Base-by-base conservation (phyloP, 2,797 vertebrate genomes). In the Zalophus californianus region DNA sequence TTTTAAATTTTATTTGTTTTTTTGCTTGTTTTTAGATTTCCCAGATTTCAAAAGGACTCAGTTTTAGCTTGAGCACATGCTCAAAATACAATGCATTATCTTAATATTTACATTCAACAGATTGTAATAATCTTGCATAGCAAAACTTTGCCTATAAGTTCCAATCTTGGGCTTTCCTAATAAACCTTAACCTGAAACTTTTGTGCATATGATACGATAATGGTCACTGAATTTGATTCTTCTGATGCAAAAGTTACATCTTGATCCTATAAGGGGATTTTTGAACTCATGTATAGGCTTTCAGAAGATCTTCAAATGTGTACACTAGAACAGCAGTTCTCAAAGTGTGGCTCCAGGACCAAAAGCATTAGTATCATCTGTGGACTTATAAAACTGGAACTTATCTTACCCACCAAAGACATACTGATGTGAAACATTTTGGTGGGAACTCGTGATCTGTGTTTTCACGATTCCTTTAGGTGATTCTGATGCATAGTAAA, bases 91-190 rank as follows among this genome's bases (percentile, higher is more conserved):
- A 77, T 41, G 1, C 48, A 41, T 86, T 91, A 94, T 72, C n/a
- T 83, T 93, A 70, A 58, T 35, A 70, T 64, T 66, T 86, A 50
- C 1, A 44, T 83, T 86, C 14, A 92, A 70, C 12, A 62, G 77
- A 62, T 72, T 86, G 2, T 4, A 32, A 56, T 90, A 64, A 60
- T 58, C 4, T 95, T 44, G 62, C 16, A 82, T 54, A 77, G 77
- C 12, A 73, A 75, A 84, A 38, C 25, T 52, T 64, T 90, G 62
- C 20, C 23, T 35, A 0, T n/a, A 79, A 66, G 16, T 91, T 35
- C 27, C 1, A 75, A 58, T 95, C 4, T 60, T 95, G 11, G 35
- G 58, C 84, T 93, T 96, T 86, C 35, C 93, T 85, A 77, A 27
- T 44, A 75, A 20, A 64, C 14, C 25, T 73, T 93, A 88, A 7